phyloP scores from a whole-genome alignment of 92 coral and sea anemone species.

The Porites divaricata region DNA sequence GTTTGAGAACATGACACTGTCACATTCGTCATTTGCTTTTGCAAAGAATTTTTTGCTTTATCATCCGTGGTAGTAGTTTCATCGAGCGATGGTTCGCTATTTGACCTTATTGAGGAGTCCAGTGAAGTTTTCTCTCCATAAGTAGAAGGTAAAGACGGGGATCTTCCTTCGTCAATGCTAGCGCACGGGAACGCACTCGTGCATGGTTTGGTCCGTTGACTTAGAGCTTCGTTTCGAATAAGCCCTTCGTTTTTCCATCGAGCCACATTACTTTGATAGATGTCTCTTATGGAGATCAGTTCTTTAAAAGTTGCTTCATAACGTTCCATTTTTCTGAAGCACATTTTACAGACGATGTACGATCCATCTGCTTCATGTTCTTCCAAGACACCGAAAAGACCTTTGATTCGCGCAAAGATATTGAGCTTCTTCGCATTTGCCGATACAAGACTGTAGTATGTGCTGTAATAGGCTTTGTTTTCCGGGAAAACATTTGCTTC shows the following conservation, averaged over 20 bases:
- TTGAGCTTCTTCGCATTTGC: background rate
- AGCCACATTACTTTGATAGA: background rate
- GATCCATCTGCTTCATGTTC: background rate
- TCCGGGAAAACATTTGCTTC: background rate
- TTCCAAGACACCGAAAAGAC: background rate
- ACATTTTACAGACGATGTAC: background rate
- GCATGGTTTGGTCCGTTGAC: background rate
- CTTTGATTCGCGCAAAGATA: background rate
- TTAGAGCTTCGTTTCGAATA: background rate
- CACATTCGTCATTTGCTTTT: no score
- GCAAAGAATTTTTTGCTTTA: no score
- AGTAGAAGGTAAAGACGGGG: background rate
- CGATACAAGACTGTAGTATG: background rate
- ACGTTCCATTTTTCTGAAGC: background rate
- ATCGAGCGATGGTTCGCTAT: background rate
- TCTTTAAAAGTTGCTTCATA: background rate
- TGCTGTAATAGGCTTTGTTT: background rate
- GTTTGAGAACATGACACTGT: no score
- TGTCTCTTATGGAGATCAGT: background rate
- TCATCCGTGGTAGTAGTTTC: background rate
- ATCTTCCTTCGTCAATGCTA: background rate
- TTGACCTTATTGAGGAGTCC: background rate
- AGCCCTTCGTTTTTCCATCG: background rate
- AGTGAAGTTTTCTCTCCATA: background rate
- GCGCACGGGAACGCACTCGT: no score